Evolutionary conservation across 2,888 invertebrate genomes (phyloP).

Genomic region (Altica lythri): DNA sequence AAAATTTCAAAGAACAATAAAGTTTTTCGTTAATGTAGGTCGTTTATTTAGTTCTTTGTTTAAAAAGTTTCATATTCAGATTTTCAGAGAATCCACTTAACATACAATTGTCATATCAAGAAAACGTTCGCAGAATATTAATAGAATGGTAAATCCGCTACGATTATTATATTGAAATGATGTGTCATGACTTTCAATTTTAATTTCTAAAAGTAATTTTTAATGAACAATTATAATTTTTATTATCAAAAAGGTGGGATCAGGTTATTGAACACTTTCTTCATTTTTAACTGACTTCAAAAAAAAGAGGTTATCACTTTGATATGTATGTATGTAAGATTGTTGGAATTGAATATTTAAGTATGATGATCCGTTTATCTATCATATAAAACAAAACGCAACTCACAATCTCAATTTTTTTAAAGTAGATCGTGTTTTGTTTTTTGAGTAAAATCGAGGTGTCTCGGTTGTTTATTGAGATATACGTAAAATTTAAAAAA

Average conservation of each 20-base stretch:
- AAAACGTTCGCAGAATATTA: slow-evolving; percentile 27
- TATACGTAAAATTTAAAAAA: too few species aligned
- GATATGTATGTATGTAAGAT: too few species aligned
- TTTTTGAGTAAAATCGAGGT: too few species aligned
- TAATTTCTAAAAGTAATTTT: slow-evolving; percentile 11
- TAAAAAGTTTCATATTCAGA: slow-evolving; percentile 14
- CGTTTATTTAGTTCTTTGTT: slow-evolving; percentile 20
- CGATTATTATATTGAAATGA: slow-evolving; percentile 30
- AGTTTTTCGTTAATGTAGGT: slow-evolving; percentile 17
- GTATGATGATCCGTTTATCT: too few species aligned
- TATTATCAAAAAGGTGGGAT: too few species aligned
- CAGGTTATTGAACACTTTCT: slow-evolving; percentile 11
- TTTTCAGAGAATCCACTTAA: slow-evolving; percentile 32
- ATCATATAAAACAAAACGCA: too few species aligned
- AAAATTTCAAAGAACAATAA: slow-evolving; percentile 2
- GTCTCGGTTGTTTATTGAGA: too few species aligned
- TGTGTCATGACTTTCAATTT: slow-evolving; percentile 32
- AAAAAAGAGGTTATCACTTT: too few species aligned
- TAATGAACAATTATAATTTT: slow-evolving; percentile 6
- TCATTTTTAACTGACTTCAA: slow-evolving; percentile 24
- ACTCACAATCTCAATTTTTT: too few species aligned
- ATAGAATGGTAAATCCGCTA: slow-evolving; percentile 31
- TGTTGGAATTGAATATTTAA: too few species aligned
- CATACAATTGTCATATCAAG: slow-evolving; percentile 35
- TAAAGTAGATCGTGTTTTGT: too few species aligned